Conservation (phyloP, 2,113 vertebrate genomes). For the Toxostoma redivivum region DNA sequence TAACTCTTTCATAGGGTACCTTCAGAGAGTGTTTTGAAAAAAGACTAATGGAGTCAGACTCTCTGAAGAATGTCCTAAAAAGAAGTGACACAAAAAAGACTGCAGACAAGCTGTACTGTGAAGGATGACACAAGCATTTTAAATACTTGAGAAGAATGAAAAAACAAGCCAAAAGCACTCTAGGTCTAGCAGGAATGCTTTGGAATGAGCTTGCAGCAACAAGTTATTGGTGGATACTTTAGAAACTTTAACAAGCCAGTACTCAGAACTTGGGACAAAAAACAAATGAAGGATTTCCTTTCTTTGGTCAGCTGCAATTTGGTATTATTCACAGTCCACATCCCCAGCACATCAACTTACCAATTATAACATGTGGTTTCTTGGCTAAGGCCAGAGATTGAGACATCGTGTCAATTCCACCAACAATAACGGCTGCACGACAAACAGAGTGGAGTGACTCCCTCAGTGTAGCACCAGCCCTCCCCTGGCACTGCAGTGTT, state of each 20-base stretch:
- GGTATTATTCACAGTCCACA: neutral
- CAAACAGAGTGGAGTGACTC: neutral
- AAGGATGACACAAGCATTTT: neutral
- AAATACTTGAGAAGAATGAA: neutral
- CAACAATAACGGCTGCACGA: conserved; percentile 88
- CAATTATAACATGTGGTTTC: conserved; percentile 94
- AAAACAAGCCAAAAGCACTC: neutral
- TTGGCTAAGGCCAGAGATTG: conserved; percentile 95
- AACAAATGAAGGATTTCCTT: neutral
- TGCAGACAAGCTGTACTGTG: neutral
- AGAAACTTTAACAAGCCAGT: neutral
- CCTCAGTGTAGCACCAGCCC: neutral
- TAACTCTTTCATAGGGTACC: neutral
- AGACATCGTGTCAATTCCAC: conserved; percentile 97
- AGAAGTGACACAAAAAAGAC: neutral
- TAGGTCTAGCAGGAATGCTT: neutral
- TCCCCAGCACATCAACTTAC: conserved; percentile 69
- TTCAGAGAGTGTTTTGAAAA: neutral
- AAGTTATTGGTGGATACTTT: neutral
- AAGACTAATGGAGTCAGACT: neutral
- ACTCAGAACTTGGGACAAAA: neutral
- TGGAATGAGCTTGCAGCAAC: neutral
- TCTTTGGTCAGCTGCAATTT: neutral
- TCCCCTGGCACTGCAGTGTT: accelerated
- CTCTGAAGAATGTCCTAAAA: neutral